Base-by-base conservation (phyloP, 2,797 vertebrate genomes). In the Helicolenus hilgendorfi region DNA sequence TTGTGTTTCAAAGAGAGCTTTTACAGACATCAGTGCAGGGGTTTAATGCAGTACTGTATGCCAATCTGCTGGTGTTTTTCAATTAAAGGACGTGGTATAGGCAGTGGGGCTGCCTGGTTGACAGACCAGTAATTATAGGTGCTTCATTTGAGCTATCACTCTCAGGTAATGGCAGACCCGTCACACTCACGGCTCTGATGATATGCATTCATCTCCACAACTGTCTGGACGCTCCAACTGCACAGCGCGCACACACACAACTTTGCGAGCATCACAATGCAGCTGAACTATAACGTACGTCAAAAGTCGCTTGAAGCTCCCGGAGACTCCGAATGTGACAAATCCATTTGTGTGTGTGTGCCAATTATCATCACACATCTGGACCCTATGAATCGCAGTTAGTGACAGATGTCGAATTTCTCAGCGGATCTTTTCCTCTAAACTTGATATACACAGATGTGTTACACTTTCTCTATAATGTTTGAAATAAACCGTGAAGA, bases 101-200 rank as follows among this genome's bases (percentile, higher is more conserved):
- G 80, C 77, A 75, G 82, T 71, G 53, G 67, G 67, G 75, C 88
- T 77, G 81, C 79, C 79, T 83, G 80, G 45, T 77, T 95, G 96
- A 95, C 94, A 92, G 90, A 84, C 85, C 91, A 92, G 88, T 97
- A 97, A 97, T 97, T 96, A 96, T 83, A 92, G 89, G 83, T 89
- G 74, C 89, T 91, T 82, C 81, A 71, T 95, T 92, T 92, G 79
- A 91, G 84, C 84, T 84, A 95, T 97, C 92, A 90, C 69, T 91
- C 94, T 89, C 77, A 85, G 71, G 85, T 96, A 96, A 96, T 94
- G 93, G 92, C 92, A 91, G 92, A 79, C 58, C 85, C 94, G 94
- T 96, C 95, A 94, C 89, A 79, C 81, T 86, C 70, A 59, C 77
- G 74, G 84, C 91, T 89, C 93, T 70, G 70, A 86, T 89, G 88